These are phyloP conservation scores for Dolichotis patagonum DNA, from an alignment of 2,113 vertebrate genomes.

Conservation along the genomic window DNA sequence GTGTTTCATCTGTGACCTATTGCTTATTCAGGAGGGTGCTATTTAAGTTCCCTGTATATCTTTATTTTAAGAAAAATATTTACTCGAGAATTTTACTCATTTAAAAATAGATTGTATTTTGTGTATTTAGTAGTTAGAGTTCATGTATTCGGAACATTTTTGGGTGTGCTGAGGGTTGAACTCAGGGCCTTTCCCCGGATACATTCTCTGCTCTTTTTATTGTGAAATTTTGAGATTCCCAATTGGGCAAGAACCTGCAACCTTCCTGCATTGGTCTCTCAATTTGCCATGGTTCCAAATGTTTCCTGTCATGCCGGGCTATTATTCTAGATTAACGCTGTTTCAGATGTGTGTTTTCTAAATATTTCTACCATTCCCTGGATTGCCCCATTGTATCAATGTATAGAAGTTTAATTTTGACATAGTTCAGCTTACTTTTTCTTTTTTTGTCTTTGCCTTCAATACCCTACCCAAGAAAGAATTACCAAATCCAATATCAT, in stretches of 20 bases:
- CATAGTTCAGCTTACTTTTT: not conserved
- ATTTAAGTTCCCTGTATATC: too few species aligned
- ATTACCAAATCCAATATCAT: not conserved
- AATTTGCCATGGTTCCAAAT: not conserved
- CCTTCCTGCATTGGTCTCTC: not conserved
- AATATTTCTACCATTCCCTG: not conserved
- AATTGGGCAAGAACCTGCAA: not conserved
- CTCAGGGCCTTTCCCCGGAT: not conserved
- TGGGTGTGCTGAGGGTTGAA: not conserved
- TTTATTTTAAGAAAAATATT: not conserved
- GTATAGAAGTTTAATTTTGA: not conserved
- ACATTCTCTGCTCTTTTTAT: not conserved
- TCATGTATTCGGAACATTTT: not conserved
- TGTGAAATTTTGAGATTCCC: not conserved
- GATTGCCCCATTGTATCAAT: not conserved
- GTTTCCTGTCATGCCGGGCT: not conserved
- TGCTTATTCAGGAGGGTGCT: too few species aligned
- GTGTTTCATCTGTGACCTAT: too few species aligned
- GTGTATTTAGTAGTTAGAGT: not conserved
- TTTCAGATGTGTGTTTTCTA: not conserved
- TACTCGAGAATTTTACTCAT: not conserved
- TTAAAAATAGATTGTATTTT: not conserved
- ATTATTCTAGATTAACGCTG: not conserved
- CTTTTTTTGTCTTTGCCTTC: not conserved
- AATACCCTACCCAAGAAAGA: not conserved